Percentiles rank a stretch among this genome's conserved stretches.
phyloP scores from a whole-genome alignment of 2,797 vertebrate species.

The Fistularia commersonii region DNA sequence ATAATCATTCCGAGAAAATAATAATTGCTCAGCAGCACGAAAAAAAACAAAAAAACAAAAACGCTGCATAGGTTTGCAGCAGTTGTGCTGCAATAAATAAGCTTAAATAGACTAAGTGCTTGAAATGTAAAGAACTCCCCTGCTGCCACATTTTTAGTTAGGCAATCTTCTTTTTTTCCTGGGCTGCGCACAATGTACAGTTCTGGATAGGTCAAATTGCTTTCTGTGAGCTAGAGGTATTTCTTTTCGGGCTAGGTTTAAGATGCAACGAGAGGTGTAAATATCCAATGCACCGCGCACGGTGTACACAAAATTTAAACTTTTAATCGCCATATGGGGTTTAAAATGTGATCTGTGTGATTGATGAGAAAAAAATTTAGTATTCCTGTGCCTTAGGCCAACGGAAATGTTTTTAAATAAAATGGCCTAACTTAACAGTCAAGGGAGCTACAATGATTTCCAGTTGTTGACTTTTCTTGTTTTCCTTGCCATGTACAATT shows the following conservation, averaged over 20 bases:
- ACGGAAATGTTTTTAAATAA: constrained; percentile 77
- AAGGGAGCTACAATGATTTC: constrained; percentile 68
- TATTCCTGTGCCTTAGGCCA: constrained; percentile 83
- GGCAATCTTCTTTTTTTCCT: constrained; percentile 33
- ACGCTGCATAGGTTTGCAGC: constrained; percentile 24
- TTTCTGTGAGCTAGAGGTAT: constrained; percentile 45
- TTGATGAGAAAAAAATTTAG: constrained; percentile 72
- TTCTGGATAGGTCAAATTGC: constrained; percentile 45
- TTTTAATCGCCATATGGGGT: constrained; percentile 59
- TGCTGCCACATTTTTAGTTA: constrained; percentile 22
- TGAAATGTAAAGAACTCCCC: constrained; percentile 15
- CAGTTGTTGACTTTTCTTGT: constrained; percentile 57
- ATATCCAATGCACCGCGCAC: constrained; percentile 68
- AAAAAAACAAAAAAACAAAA: no score
- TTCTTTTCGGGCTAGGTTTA: constrained; percentile 57
- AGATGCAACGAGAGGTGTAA: constrained; percentile 59
- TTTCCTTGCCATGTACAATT: constrained; percentile 69
- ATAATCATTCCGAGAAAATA: constrained; percentile 16
- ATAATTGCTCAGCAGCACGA: constrained; percentile 8
- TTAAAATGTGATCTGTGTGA: constrained; percentile 66
- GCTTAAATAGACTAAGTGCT: constrained; percentile 23
- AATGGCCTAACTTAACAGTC: constrained; percentile 74
- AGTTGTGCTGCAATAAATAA: constrained; percentile 15
- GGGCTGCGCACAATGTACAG: constrained; percentile 69
- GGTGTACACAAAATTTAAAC: constrained; percentile 60